Percentiles rank a stretch among this genome's conserved stretches.
These are phyloP conservation scores for Pygoscelis adeliae DNA, from an alignment of 2,113 vertebrate species.

Conservation along the genomic window DNA sequence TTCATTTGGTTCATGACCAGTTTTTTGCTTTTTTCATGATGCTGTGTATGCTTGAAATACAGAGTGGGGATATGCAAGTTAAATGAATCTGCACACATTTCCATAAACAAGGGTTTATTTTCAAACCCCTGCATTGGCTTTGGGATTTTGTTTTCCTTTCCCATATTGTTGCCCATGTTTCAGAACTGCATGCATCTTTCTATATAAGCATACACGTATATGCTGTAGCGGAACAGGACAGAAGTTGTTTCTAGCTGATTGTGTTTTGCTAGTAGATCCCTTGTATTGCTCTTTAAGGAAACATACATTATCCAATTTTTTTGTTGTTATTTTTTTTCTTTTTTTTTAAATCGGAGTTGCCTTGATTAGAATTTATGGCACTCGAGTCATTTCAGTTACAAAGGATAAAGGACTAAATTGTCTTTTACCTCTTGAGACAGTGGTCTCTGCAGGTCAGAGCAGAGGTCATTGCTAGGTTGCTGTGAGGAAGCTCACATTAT, in stretches of 20 bases:
- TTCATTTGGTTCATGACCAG: not conserved
- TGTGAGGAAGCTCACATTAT: constrained; percentile 2
- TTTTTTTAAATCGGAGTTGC: not conserved
- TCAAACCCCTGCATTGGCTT: not conserved
- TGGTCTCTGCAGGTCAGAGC: constrained; percentile 60
- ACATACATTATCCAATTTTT: not conserved
- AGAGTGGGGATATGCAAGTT: rapidly evolving
- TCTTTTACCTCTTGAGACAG: constrained; percentile 69
- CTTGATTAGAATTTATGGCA: constrained; percentile 68
- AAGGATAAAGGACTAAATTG: constrained; percentile 68
- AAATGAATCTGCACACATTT: not conserved
- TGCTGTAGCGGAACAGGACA: not conserved
- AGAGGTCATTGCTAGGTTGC: constrained; percentile 57
- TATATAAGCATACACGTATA: not conserved
- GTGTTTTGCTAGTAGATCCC: not conserved
- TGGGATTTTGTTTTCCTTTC: not conserved
- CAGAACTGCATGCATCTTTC: not conserved
- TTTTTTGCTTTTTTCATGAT: not conserved
- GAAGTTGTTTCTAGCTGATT: not conserved
- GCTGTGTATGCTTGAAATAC: not conserved
- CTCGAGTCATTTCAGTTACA: constrained; percentile 47
- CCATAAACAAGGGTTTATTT: not conserved
- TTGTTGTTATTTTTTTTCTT: not conserved
- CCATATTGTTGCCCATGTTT: not conserved
- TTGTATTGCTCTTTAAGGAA: constrained; percentile 21